Percentiles rank a stretch among this genome's conserved stretches.
These are phyloP conservation scores for Aldabrachelys gigantea DNA, from an alignment of 2,113 vertebrate species.

Conservation along the genomic window DNA sequence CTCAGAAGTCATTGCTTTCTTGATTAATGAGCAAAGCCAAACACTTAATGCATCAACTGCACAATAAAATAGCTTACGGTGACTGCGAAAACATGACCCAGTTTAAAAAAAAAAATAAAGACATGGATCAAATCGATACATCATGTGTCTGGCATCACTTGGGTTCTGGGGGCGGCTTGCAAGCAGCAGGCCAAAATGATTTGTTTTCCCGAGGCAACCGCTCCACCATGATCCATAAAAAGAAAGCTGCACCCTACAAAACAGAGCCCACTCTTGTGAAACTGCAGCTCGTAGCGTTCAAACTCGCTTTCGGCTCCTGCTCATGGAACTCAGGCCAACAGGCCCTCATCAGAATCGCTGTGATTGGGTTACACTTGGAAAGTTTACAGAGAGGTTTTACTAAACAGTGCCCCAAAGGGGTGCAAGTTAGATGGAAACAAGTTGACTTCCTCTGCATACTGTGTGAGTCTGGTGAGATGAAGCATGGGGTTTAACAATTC, in stretches of 20 bases:
- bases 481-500: fast-evolving
- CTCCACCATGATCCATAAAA: slow-evolving; percentile 54
- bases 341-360: background rate
- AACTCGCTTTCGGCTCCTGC: background rate
- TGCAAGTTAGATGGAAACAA: background rate
- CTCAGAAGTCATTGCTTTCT: slow-evolving; percentile 33
- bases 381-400: background rate
- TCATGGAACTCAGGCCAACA: background rate
- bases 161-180: slow-evolving; percentile 59
- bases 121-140: slow-evolving; percentile 46
- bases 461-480: background rate
- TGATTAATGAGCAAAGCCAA: background rate
- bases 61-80: slow-evolving; percentile 42
- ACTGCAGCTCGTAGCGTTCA: background rate
- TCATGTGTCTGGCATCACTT: slow-evolving; percentile 57
- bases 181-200: slow-evolving; percentile 49
- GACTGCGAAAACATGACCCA: slow-evolving; percentile 20
- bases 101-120: slow-evolving; percentile 19
- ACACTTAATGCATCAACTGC: background rate
- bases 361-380: background rate
- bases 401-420: background rate
- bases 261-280: slow-evolving; percentile 9
- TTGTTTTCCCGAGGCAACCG: slow-evolving; percentile 39
- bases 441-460: fast-evolving
- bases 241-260: slow-evolving; percentile 11